These are phyloP conservation scores for Oligia strigilis DNA, from an alignment of 2,888 invertebrate species.

Conservation along the genomic window DNA sequence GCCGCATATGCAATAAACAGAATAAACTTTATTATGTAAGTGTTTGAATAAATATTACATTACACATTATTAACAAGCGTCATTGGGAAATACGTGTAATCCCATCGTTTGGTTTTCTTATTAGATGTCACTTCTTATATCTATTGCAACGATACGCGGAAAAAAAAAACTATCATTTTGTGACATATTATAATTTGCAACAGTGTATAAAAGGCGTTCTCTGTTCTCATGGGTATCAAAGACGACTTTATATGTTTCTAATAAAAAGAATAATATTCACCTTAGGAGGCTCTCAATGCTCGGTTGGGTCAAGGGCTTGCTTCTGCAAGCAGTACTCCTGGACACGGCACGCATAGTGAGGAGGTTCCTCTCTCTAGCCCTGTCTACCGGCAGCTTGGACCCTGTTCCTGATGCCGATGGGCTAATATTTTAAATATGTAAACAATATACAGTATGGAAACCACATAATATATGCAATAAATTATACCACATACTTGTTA, in stretches of 20 bases:
- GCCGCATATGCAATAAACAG: background rate
- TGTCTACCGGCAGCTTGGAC: too few relatives aligned
- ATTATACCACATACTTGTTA: too few relatives aligned
- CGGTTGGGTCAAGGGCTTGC: too few relatives aligned
- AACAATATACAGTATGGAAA: too few relatives aligned
- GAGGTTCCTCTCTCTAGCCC: too few relatives aligned
- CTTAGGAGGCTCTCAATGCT: too few relatives aligned
- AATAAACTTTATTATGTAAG: slow-evolving; percentile 23
- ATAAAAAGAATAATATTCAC: too few relatives aligned
- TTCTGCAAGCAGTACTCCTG: too few relatives aligned
- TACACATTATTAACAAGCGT: background rate
- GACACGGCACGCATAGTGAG: too few relatives aligned
- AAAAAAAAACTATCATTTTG: background rate
- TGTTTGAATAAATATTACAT: slow-evolving; percentile 39
- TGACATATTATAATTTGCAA: background rate
- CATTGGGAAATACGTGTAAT: slow-evolving; percentile 12
- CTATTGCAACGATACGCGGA: slow-evolving; percentile 9
- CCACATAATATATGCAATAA: too few relatives aligned
- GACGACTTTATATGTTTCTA: background rate
- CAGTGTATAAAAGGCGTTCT: background rate
- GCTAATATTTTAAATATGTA: too few relatives aligned
- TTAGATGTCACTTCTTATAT: slow-evolving; percentile 24
- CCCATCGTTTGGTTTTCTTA: slow-evolving; percentile 28
- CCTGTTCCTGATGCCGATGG: too few relatives aligned
- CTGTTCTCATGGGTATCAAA: background rate